These are phyloP conservation scores for Apamea monoglypha DNA, from an alignment of 2,888 invertebrate genomes.

Conservation along the genomic window DNA sequence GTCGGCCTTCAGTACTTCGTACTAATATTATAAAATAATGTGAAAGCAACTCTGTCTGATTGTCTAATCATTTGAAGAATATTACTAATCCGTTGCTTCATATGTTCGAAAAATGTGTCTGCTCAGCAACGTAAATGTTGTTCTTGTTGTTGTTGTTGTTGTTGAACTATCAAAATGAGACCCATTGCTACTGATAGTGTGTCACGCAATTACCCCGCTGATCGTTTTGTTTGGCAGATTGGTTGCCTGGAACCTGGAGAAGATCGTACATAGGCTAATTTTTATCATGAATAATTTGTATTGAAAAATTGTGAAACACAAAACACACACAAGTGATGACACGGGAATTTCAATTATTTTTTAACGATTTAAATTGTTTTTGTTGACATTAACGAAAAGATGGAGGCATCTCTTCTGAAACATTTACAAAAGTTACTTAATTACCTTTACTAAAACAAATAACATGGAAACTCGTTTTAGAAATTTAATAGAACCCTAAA, in stretches of 20 bases:
- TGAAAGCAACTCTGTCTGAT: too few relatives aligned
- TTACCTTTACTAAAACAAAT: constrained; percentile 13
- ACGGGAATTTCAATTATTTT: too few relatives aligned
- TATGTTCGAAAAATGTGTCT: too few relatives aligned
- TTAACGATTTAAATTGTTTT: background rate
- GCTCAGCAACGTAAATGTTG: too few relatives aligned
- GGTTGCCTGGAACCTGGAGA: background rate
- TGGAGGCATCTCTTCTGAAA: background rate
- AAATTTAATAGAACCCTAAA: constrained; percentile 38
- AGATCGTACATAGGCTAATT: background rate
- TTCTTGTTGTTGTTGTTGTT: too few relatives aligned
- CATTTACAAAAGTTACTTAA: background rate
- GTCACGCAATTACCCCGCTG: too few relatives aligned
- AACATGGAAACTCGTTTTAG: constrained; percentile 18
- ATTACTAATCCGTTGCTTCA: too few relatives aligned
- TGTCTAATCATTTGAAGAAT: too few relatives aligned
- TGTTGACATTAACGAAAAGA: background rate
- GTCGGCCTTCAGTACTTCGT: too few relatives aligned
- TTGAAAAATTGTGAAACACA: background rate
- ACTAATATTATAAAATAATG: background rate
- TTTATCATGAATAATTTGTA: background rate
- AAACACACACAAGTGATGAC: background rate
- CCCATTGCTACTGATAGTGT: too few relatives aligned
- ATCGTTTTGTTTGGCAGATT: background rate
- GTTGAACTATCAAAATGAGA: too few relatives aligned